Base-by-base conservation (phyloP, 2,113 vertebrate genomes). In the Strix aluco region DNA sequence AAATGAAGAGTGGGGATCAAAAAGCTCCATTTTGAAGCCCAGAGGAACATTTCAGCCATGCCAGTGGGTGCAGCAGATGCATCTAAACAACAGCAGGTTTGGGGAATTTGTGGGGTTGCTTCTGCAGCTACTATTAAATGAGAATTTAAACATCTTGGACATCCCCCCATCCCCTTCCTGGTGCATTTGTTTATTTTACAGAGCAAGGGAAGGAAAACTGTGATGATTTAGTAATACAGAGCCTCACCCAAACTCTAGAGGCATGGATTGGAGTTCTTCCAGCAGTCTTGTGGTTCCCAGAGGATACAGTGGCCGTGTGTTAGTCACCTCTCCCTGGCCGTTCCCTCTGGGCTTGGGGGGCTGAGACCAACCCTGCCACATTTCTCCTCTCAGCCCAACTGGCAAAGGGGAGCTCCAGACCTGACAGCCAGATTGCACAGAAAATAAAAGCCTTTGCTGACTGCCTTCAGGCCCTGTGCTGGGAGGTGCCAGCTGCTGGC, bases 391-490 rank as follows among this genome's bases (percentile, higher is more conserved):
- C 3, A 3, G 34, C 36, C 36, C 12, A 2, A 21, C 29, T 34
- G 8, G 44, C 38, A 25, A 9, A 34, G 34, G 13, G 51, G 15
- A 58, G 11, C 59, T 52, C 23, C 51, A 46, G 59, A 13, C 34
- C 52, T 1, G 34, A 10, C 0, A 10, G 51, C 23, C 52, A 8
- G 22, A 3, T 1, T 5, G 15, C 2, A 27, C 23, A 14, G 51
- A 23, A 65, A 40, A 11, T 5, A 20, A 13, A 52, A 46, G 9
- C 25, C 40, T 16, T 19, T 12, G 38, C 40, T 11, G 52, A 6
- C 11, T 2, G 9, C 2, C 66, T 4, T 9, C 54, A 32, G 44
- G 44, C 44, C 21, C 32, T 2, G 20, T 2, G 20, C 51, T 1
- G 7, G 54, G 11, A 40, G 29, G 29, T 29, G 59, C 55, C 6